phyloP scores from a whole-genome alignment of 2,113 vertebrate species.

The Melanerpes formicivorus region DNA sequence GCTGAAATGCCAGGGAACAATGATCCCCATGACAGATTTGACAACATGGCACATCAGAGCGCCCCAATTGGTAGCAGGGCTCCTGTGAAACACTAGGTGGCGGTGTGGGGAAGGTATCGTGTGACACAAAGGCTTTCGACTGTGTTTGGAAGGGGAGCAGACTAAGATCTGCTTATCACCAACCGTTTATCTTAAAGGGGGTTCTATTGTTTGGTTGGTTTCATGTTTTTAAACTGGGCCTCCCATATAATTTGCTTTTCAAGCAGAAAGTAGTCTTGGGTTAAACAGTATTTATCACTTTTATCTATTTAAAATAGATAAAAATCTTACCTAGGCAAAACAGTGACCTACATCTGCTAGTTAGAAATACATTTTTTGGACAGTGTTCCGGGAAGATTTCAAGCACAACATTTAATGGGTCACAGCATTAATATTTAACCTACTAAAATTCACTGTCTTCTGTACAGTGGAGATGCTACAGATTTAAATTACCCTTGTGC shows the following conservation, averaged over 20 bases:
- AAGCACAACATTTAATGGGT: neutral
- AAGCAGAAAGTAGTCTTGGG: neutral
- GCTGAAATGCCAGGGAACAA: neutral
- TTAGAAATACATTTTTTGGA: neutral
- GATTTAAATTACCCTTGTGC: neutral
- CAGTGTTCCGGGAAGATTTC: neutral
- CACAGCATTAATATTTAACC: neutral
- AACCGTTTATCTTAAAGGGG: neutral
- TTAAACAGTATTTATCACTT: neutral
- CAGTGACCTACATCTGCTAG: neutral
- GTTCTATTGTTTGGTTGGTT: no score
- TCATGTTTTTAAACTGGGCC: neutral
- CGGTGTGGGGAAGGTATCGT: constrained; percentile 3
- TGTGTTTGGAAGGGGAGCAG: neutral
- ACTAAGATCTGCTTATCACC: neutral
- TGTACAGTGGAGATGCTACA: neutral
- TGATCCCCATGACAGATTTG: neutral
- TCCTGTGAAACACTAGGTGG: constrained; percentile 25
- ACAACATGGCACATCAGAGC: neutral
- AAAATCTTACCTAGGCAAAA: neutral
- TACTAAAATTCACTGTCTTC: neutral
- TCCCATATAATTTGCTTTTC: neutral
- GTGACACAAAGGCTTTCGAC: neutral
- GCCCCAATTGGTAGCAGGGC: neutral
- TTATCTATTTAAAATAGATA: neutral